Percentiles rank a stretch among this genome's conserved stretches.
Conservation (phyloP, 2,797 vertebrate species). For the Echeneis naucrates region DNA sequence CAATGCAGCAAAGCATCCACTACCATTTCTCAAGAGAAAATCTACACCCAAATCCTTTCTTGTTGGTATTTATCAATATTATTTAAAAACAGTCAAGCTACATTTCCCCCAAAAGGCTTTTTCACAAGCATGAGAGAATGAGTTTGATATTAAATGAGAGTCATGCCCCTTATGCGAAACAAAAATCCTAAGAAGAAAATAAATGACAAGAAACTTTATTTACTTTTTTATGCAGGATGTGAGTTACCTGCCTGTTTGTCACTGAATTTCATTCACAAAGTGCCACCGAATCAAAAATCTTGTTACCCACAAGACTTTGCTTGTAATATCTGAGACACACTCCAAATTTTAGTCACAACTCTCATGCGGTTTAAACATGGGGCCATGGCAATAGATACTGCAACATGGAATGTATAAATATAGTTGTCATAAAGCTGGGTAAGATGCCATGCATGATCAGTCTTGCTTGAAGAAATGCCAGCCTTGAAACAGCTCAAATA, state of each 20-base stretch:
- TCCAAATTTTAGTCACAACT: constrained; percentile 20
- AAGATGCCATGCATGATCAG: constrained; percentile 9
- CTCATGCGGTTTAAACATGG: constrained; percentile 7
- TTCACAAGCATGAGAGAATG: neutral
- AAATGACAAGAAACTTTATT: neutral
- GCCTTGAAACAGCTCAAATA: neutral
- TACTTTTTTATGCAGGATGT: neutral
- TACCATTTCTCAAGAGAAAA: neutral
- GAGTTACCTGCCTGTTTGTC: neutral
- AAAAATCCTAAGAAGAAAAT: neutral
- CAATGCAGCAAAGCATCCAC: neutral
- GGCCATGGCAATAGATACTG: constrained; percentile 7
- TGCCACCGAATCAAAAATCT: neutral
- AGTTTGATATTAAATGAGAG: neutral
- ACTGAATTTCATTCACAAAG: constrained; percentile 14
- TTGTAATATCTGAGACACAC: constrained; percentile 8
- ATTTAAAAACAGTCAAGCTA: neutral
- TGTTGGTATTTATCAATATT: neutral
- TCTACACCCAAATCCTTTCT: neutral
- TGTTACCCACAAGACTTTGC: constrained; percentile 2
- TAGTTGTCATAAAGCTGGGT: neutral
- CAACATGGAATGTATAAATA: constrained; percentile 7
- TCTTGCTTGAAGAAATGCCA: neutral
- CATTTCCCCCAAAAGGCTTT: neutral
- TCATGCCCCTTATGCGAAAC: too few species aligned